Evolutionary conservation across 2,888 invertebrate species (phyloP).

Genomic region (Carterocephalus palaemon): DNA sequence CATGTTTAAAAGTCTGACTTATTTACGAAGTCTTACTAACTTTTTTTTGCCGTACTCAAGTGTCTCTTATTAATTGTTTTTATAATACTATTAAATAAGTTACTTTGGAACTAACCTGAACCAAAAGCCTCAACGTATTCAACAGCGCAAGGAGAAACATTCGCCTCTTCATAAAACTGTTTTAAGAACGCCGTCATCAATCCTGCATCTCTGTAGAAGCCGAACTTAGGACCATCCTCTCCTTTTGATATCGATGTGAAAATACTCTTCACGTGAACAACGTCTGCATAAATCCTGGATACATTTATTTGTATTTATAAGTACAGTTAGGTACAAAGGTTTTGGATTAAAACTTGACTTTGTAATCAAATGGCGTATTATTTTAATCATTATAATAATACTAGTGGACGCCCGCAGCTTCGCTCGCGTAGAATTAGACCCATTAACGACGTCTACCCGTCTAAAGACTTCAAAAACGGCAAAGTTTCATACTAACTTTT

Average conservation of each 20-base stretch:
- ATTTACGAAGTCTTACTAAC: neutral
- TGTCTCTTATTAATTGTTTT: too few relatives aligned
- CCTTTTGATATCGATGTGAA: constrained; percentile 1
- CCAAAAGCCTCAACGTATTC: constrained; percentile 82
- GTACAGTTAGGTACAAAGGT: neutral
- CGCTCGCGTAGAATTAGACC: too few relatives aligned
- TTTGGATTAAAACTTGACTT: too few relatives aligned
- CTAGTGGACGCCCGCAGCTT: too few relatives aligned
- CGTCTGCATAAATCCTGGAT: constrained; percentile 15
- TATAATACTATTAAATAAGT: too few relatives aligned
- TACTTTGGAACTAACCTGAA: constrained; percentile 67
- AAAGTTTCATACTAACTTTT: too few relatives aligned
- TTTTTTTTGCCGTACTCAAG: neutral
- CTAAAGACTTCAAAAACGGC: too few relatives aligned
- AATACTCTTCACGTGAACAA: constrained; percentile 12
- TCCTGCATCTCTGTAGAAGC: constrained; percentile 21
- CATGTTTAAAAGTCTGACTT: neutral
- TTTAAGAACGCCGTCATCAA: constrained; percentile 14
- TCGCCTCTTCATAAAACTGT: constrained; percentile 68
- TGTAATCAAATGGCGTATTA: too few relatives aligned
- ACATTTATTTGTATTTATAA: constrained; percentile 21
- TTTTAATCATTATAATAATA: too few relatives aligned
- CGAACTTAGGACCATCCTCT: constrained; percentile 12
- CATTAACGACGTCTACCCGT: too few relatives aligned
- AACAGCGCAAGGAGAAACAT: constrained; percentile 71